A percentile compares a stretch with the other conserved stretches of the same genome.
phyloP scores from a whole-genome alignment of 2,888 invertebrate genomes.

The Sympetrum striolatum region DNA sequence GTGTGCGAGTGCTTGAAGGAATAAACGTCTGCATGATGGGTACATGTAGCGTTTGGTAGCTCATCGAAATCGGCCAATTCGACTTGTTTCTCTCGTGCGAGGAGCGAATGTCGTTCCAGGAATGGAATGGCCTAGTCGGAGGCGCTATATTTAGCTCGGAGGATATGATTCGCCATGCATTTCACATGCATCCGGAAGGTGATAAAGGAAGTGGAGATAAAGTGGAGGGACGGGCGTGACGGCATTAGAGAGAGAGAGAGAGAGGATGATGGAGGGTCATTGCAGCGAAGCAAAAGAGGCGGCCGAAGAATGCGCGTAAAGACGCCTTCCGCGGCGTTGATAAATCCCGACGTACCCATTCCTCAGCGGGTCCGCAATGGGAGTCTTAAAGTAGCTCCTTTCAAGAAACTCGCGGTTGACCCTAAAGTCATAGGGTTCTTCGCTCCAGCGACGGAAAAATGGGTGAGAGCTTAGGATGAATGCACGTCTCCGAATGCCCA shows the following conservation, averaged over 20 bases:
- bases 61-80: too few relatives aligned
- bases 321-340: neutral
- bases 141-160: neutral
- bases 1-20: too few relatives aligned
- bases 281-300: neutral
- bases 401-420: neutral
- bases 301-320: neutral
- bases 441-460: too few relatives aligned
- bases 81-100: too few relatives aligned
- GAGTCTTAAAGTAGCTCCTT: neutral
- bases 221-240: neutral
- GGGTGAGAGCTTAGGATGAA: too few relatives aligned
- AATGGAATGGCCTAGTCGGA: too few relatives aligned
- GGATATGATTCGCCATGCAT: neutral
- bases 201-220: neutral
- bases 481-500: too few relatives aligned
- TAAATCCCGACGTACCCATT: neutral
- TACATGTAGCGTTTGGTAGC: too few relatives aligned
- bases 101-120: too few relatives aligned
- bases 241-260: neutral
- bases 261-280: neutral
- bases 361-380: neutral
- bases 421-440: neutral
- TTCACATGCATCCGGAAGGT: neutral
- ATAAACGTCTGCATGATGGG: too few relatives aligned